Evolutionary conservation across 2,888 invertebrate species (phyloP).

Genomic region (Aspidapion aeneum): DNA sequence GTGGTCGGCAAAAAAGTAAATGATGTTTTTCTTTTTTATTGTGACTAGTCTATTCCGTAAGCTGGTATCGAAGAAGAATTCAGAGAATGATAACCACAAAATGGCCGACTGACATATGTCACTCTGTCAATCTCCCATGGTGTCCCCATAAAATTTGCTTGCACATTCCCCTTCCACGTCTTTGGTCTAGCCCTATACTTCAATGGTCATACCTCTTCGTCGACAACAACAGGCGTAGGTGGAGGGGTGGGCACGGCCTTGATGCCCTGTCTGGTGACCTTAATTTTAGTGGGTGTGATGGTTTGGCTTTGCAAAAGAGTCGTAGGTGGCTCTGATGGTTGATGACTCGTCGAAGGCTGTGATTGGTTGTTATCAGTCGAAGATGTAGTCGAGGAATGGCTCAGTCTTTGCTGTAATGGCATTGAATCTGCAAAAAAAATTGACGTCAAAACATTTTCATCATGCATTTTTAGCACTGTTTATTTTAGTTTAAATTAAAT

Average conservation of each 20-base stretch:
- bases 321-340: slow-evolving; percentile 13
- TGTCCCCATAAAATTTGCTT: no score
- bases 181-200: no score
- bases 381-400: slow-evolving; percentile 14
- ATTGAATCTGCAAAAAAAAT: slow-evolving; percentile 37
- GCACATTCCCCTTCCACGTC: no score
- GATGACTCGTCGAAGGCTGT: slow-evolving; percentile 11
- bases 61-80: no score
- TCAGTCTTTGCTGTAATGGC: slow-evolving; percentile 37
- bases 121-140: no score
- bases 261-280: slow-evolving; percentile 38
- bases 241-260: slow-evolving; percentile 22
- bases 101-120: no score
- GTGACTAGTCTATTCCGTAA: no score
- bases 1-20: no score
- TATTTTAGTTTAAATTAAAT: no score
- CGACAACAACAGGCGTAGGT: slow-evolving; percentile 15
- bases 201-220: slow-evolving; percentile 8
- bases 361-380: slow-evolving; percentile 10
- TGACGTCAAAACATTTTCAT: neutral
- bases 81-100: no score
- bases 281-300: slow-evolving; percentile 42
- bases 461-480: no score
- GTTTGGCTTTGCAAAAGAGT: slow-evolving; percentile 38
- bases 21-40: no score